Evolutionary conservation across 2,113 vertebrate genomes (phyloP), one percentile per base, ranked within the genome.

Genomic region (Psammodynastes pulverulentus): DNA sequence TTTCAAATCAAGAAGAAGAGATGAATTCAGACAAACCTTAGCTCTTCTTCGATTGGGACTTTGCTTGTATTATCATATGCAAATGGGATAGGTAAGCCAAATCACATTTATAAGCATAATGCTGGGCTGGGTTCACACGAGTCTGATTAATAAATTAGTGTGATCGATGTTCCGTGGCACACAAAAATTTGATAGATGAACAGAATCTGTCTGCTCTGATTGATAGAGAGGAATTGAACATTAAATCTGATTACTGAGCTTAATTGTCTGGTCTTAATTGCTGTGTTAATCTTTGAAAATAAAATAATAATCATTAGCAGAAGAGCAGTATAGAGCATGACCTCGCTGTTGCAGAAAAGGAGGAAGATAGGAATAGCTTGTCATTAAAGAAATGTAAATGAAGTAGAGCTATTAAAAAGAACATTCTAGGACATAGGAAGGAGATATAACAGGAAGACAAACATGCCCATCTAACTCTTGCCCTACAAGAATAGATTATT

Each of bases 261-360:
- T 56, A 85, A 56, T 86, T 58, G 26, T 58, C 52, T 86, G 43
- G 6, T 2, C 52, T 29, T 91, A 91, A 86, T 91, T 29, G 24
- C 84, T 58, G 26, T 58, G 53, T 48, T 91, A 86, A 86, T 86
- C 90, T 86, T 58, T 48, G 90, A 84, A 86, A 56, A 91, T 56
- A 85, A 62, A 48, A 49, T 24, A 89, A 62, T 89, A 89, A 45
- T 85, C 86, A 86, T 58, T 19, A 91, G 86, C 86, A n/a, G 90
- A 56, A 91, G 72, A 79, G 19, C 84, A 49, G 26, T 34, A 46
- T 9, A 62, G 53, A 23, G 84, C 24, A 48, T 39, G 45, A 54
- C 53, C 8, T 56, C 51, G 13, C 15, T n/a, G 12, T 86, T 58
- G 45, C 34, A 43, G 17, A 46, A 49, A 26, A 85, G 72, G 39